Evolutionary conservation across 2,888 invertebrate genomes (phyloP).

Genomic region (Clanis bilineata): DNA sequence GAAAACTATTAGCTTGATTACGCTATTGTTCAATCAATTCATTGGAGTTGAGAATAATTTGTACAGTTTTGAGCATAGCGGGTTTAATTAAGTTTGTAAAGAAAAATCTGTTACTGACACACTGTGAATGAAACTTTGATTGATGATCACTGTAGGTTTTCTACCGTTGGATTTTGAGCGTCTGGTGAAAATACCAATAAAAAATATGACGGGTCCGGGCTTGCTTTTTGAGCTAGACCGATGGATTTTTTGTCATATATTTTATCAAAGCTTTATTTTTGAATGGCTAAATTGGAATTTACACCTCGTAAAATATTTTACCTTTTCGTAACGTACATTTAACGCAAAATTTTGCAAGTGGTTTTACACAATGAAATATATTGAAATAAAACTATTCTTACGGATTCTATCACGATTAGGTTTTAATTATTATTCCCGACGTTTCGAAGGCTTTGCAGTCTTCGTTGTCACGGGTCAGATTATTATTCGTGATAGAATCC

Average conservation of each 20-base stretch:
- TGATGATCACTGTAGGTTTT: conserved; percentile 7
- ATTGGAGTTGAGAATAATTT: conserved; percentile 1
- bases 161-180: background rate
- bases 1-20: conserved; percentile 2
- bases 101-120: conserved; percentile 15
- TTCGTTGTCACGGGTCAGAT: too few species aligned
- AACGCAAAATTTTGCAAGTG: too few species aligned
- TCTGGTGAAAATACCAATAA: conserved; percentile 8
- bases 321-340: too few species aligned
- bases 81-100: conserved; percentile 14
- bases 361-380: too few species aligned
- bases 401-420: too few species aligned
- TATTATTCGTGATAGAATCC: too few species aligned
- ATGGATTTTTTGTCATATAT: conserved; percentile 6
- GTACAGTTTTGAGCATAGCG: background rate
- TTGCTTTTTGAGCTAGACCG: background rate
- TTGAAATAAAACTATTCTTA: too few species aligned
- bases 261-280: background rate
- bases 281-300: background rate
- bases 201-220: background rate
- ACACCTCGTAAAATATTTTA: background rate
- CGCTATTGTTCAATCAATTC: background rate
- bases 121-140: conserved; percentile 9
- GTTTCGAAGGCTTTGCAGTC: too few species aligned
- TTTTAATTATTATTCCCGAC: too few species aligned